Evolutionary conservation across 2,113 vertebrate species (phyloP).

Genomic region (Phyllostomus discolor): DNA sequence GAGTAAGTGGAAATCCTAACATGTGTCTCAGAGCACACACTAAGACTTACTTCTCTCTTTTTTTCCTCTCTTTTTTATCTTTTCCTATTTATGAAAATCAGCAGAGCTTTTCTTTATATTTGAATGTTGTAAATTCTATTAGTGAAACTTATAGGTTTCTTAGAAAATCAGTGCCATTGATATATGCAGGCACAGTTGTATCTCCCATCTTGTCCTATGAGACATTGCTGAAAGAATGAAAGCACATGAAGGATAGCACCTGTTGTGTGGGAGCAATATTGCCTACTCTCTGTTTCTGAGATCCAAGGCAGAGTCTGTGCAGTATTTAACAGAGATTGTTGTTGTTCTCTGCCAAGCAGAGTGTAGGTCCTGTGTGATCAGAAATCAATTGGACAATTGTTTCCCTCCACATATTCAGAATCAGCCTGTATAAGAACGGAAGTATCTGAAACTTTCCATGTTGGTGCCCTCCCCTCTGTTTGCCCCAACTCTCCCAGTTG

Average conservation of each 20-base stretch:
- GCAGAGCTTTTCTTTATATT: background rate
- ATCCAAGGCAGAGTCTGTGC: background rate
- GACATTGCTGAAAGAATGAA: background rate
- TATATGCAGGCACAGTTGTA: background rate
- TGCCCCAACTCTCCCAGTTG: background rate
- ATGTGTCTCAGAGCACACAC: background rate
- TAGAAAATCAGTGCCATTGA: background rate
- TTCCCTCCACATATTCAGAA: background rate
- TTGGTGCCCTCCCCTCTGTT: too few relatives aligned
- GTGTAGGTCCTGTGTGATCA: background rate
- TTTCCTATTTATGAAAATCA: background rate
- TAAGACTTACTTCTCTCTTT: background rate
- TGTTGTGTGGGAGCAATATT: accelerated
- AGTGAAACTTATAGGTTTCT: background rate
- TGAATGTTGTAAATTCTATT: background rate
- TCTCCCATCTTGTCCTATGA: background rate
- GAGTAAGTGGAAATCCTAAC: background rate
- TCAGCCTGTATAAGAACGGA: too few relatives aligned
- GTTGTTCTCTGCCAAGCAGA: background rate
- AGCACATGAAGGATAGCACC: background rate
- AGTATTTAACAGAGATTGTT: background rate
- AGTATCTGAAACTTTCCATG: too few relatives aligned
- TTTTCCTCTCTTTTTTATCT: background rate
- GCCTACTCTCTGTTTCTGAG: background rate
- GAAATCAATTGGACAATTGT: background rate